Conservation (phyloP, 2,797 vertebrate genomes). For the Enoplosus armatus region DNA sequence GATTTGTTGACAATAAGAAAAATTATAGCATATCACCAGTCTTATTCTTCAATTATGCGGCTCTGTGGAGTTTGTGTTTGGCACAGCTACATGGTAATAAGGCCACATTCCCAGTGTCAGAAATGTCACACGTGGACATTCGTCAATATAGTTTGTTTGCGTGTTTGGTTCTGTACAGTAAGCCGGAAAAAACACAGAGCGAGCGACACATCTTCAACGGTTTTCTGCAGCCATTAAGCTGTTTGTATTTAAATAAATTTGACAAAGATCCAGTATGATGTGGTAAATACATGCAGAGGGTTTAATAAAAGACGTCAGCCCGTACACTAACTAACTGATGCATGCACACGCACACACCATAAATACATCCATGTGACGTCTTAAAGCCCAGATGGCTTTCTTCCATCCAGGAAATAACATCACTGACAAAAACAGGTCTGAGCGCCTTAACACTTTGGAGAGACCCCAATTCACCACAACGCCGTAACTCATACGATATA, state of each 20-base stretch:
- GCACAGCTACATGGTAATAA: not conserved
- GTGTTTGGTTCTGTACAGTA: not conserved
- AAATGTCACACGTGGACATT: too few relatives aligned
- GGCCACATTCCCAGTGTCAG: too few relatives aligned
- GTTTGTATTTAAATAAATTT: not conserved
- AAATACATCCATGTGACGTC: constrained; percentile 48
- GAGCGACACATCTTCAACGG: not conserved
- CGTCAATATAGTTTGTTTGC: not conserved
- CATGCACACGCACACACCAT: constrained; percentile 20
- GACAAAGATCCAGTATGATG: not conserved
- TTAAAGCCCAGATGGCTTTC: constrained; percentile 43
- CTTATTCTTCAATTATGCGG: not conserved
- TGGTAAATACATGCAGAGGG: not conserved
- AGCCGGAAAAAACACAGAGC: not conserved
- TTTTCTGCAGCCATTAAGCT: constrained; percentile 8
- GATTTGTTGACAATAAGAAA: not conserved
- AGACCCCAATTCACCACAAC: constrained; percentile 57
- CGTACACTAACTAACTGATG: not conserved
- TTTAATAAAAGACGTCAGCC: constrained; percentile 5
- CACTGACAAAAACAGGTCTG: constrained; percentile 37
- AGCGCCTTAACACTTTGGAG: constrained; percentile 44
- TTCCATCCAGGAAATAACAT: constrained; percentile 65
- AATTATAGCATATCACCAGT: not conserved
- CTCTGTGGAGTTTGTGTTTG: not conserved
- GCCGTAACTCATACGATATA: constrained; percentile 68